Evolutionary conservation across 2,888 invertebrate species (phyloP).

Genomic region (Apotomis betuletana): DNA sequence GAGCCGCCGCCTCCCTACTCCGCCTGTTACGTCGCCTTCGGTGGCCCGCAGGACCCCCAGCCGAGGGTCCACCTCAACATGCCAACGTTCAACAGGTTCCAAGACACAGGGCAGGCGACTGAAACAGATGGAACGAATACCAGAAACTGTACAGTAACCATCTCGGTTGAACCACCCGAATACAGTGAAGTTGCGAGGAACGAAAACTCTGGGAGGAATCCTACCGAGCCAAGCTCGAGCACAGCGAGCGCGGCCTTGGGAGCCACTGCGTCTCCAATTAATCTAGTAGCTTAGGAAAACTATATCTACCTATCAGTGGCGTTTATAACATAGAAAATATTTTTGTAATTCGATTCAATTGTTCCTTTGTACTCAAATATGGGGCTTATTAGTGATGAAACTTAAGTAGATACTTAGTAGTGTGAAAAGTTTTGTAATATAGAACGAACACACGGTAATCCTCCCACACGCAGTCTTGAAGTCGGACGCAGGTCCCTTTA

Average conservation of each 20-base stretch:
- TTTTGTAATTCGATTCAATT: background rate
- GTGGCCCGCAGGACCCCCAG: conserved; percentile 54
- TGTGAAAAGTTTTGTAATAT: conserved; percentile 17
- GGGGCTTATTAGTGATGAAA: background rate
- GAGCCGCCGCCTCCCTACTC: conserved; percentile 73
- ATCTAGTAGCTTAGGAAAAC: conserved; percentile 7
- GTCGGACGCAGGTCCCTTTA: background rate
- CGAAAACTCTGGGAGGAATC: no score
- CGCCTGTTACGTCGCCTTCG: conserved; percentile 60
- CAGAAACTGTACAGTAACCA: background rate
- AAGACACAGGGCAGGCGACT: conserved; percentile 8
- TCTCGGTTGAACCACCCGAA: background rate
- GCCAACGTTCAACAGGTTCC: conserved; percentile 3
- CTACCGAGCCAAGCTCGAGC: background rate
- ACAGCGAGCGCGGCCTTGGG: background rate
- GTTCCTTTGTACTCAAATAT: background rate
- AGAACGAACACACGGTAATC: background rate
- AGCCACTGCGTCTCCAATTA: conserved; percentile 10
- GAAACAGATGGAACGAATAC: background rate
- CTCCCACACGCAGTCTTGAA: background rate
- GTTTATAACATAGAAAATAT: conserved; percentile 10
- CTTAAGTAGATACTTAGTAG: conserved; percentile 1
- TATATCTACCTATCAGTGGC: background rate
- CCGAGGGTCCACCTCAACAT: conserved; percentile 56
- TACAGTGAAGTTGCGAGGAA: background rate